Conservation (phyloP, 2,797 vertebrate species). For the Sorex maritimensis region DNA sequence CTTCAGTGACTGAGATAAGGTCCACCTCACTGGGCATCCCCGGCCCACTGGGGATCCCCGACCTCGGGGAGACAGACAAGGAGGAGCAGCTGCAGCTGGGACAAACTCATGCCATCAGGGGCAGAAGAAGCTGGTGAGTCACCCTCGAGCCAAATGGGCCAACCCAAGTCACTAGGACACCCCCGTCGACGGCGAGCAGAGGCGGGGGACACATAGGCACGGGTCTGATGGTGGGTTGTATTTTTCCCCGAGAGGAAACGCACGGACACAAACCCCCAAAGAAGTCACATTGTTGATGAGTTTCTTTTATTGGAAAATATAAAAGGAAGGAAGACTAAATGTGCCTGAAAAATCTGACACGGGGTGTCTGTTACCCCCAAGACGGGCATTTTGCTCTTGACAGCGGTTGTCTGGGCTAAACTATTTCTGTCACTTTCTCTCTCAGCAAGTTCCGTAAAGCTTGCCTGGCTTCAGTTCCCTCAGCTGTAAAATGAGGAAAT, state of each 20-base stretch:
- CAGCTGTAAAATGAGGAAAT: conserved; percentile 4
- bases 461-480: neutral
- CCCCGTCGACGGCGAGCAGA: rapidly evolving
- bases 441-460: neutral
- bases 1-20: neutral
- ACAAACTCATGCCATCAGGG: rapidly evolving
- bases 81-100: neutral
- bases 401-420: neutral
- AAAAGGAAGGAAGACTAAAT: neutral
- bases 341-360: neutral
- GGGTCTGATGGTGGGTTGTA: neutral
- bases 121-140: neutral
- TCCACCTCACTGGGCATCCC: neutral
- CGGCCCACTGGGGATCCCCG: too few species aligned
- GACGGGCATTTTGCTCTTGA: neutral
- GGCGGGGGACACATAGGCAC: neutral
- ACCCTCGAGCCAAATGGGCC: neutral
- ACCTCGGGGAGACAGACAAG: neutral
- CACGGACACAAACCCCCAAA: neutral
- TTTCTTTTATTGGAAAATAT: neutral
- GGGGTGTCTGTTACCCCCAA: neutral
- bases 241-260: neutral
- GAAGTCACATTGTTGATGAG: neutral
- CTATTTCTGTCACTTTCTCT: neutral
- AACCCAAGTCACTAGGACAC: neutral